Evolutionary conservation across 1,140 invertebrate genomes (phyloP), one percentile per base, ranked within the genome.

Genomic region (Heliconius hewitsoni): DNA sequence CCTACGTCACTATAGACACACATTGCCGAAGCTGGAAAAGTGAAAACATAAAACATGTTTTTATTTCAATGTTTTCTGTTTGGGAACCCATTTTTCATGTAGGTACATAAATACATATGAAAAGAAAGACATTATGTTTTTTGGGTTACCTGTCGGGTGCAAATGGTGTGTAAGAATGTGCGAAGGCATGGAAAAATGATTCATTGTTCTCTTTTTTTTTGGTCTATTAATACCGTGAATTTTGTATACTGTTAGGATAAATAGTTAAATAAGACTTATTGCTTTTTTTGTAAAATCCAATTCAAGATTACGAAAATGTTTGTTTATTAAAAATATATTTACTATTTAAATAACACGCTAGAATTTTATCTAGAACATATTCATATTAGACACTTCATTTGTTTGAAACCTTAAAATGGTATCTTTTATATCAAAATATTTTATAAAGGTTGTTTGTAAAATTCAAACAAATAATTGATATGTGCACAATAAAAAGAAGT

Each of bases 1-100:
- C 90, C 89, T 88, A 86, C 85, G 84, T 89, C 87, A 90, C 82
- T 83, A 84, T 85, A 79, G 84, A 81, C 77, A 80, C 77, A 79
- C 82, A 77, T 74, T 42, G 39, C 42, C n/a, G 76, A 73, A 37
- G 73, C 66, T 55, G 46, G 70, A 70, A 76, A 70, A 80, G 79
- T 80, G 37, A 72, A 77, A 71, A 72, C n/a, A 71, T 8, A 77
- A 42, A 39, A 39, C 27, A 46, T 71, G 71, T 80, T 77, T 74
- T 80, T 42, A 73, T 70, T 71, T 34, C n/a, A 42, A 46, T 76
- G 60, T 72, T 75, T 57, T 76, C 3, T 16, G 8, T 72, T 55
- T 52, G 76, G 50, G 30, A 57, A 46, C n/a, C 71, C 9, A 46
- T 75, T 75, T 70, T 55, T 72, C 60, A 66, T 66, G 57, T 30